Conservation (phyloP, 2,888 invertebrate species). For the Pterobdella sp. region DNA sequence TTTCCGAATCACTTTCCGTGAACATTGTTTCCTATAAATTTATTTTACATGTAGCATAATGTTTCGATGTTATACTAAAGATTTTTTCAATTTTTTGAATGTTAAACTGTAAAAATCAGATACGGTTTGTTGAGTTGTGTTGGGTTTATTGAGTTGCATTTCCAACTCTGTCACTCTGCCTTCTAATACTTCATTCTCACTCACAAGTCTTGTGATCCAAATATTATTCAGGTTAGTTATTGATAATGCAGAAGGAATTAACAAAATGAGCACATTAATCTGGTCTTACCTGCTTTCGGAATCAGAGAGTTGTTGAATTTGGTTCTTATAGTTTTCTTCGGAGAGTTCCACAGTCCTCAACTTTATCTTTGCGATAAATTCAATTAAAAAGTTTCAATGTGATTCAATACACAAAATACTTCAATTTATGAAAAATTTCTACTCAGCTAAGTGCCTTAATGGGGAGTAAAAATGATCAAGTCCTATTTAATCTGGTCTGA, state of each 20-base stretch:
- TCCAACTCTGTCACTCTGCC: constrained; percentile 16
- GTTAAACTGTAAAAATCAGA: too few relatives aligned
- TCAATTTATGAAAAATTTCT: constrained; percentile 8
- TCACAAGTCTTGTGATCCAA: not conserved
- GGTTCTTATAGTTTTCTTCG: constrained; percentile 18
- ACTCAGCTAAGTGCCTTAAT: too few relatives aligned
- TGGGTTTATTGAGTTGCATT: not conserved
- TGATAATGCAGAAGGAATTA: not conserved
- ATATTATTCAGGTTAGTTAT: not conserved
- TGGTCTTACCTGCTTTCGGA: not conserved
- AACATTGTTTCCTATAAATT: not conserved
- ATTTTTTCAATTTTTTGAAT: too few relatives aligned
- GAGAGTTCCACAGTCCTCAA: constrained; percentile 22
- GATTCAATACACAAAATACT: not conserved
- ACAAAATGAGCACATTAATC: not conserved
- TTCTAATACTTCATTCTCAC: constrained; percentile 20
- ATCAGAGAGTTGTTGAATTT: constrained; percentile 13
- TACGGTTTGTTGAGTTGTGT: not conserved
- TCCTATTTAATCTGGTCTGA: not conserved
- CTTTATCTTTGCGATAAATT: constrained; percentile 13
- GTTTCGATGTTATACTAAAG: too few relatives aligned
- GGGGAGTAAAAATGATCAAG: not conserved
- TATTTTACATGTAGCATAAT: not conserved
- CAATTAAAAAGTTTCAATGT: not conserved
- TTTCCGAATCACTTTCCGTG: not conserved